Conservation (phyloP, 2,888 invertebrate species). For the Rhodophaea formosa region DNA sequence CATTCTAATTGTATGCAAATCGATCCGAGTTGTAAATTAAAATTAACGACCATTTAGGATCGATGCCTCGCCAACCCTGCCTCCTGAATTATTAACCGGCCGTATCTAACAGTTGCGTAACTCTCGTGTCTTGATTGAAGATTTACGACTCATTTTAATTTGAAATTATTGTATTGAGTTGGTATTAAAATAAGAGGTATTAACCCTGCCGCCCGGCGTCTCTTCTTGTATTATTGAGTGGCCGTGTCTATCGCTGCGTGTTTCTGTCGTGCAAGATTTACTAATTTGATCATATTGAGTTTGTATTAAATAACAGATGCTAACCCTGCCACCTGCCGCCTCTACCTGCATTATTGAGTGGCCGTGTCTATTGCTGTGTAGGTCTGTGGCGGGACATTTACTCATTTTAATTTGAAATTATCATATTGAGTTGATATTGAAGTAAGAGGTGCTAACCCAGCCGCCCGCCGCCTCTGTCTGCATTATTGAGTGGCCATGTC, state of each 20-base stretch:
- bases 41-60: background rate
- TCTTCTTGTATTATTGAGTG: constrained; percentile 7
- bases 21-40: background rate
- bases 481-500: constrained; percentile 6
- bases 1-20: background rate
- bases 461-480: background rate
- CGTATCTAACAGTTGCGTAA: no score
- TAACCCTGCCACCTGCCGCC: background rate
- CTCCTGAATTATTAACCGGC: no score
- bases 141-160: background rate
- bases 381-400: constrained; percentile 5
- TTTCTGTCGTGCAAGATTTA: constrained; percentile 2
- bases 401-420: background rate
- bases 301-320: background rate
- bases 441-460: background rate
- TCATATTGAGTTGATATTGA: background rate
- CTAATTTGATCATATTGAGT: background rate
- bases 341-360: constrained; percentile 7
- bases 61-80: no score
- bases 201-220: background rate
- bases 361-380: background rate
- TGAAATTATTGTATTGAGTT: background rate
- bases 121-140: background rate
- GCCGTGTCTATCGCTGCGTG: background rate
- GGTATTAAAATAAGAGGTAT: background rate